phyloP scores from a whole-genome alignment of 2,888 invertebrate genomes.

The Aricia artaxerxes region DNA sequence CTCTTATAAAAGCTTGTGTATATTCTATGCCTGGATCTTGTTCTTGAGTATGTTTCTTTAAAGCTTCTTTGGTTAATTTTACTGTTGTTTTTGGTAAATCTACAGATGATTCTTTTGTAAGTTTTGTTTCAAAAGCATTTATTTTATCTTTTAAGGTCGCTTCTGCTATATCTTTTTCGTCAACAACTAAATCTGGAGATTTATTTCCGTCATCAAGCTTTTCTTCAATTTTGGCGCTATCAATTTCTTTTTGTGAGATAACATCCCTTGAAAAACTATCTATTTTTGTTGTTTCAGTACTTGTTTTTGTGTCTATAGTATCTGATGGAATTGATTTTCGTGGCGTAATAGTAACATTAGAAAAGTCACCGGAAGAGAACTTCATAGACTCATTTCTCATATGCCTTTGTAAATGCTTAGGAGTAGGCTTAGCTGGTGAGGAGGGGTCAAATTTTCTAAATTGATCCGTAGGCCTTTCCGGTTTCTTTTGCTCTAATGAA shows the following conservation, averaged over 20 bases:
- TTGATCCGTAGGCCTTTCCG: slow-evolving; percentile 64
- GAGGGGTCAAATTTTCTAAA: slow-evolving; percentile 73
- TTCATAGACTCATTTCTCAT: slow-evolving; percentile 79
- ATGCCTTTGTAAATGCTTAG: slow-evolving; percentile 76
- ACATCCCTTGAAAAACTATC: slow-evolving; percentile 61
- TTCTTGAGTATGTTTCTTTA: slow-evolving; percentile 74
- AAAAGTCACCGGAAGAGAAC: slow-evolving; percentile 77
- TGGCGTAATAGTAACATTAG: slow-evolving; percentile 73
- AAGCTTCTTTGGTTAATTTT: slow-evolving; percentile 75
- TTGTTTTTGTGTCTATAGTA: slow-evolving; percentile 61
- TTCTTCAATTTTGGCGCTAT: slow-evolving; percentile 77
- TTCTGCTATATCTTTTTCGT: slow-evolving; percentile 75
- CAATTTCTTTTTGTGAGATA: slow-evolving; percentile 73
- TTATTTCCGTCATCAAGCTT: slow-evolving; percentile 74
- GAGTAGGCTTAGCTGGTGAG: slow-evolving; percentile 74
- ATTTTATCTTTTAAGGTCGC: slow-evolving; percentile 70
- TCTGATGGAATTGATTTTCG: slow-evolving; percentile 73
- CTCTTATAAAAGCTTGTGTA: slow-evolving; percentile 76
- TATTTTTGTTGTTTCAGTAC: slow-evolving; percentile 55
- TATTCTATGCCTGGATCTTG: slow-evolving; percentile 75
- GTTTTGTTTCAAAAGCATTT: slow-evolving; percentile 73
- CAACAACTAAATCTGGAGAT: slow-evolving; percentile 67
- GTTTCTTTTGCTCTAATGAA: slow-evolving; percentile 51
- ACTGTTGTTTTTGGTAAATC: slow-evolving; percentile 69
- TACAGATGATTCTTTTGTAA: slow-evolving; percentile 64